Conservation (phyloP, 2,113 vertebrate genomes). For the Gallinago jamesoni region DNA sequence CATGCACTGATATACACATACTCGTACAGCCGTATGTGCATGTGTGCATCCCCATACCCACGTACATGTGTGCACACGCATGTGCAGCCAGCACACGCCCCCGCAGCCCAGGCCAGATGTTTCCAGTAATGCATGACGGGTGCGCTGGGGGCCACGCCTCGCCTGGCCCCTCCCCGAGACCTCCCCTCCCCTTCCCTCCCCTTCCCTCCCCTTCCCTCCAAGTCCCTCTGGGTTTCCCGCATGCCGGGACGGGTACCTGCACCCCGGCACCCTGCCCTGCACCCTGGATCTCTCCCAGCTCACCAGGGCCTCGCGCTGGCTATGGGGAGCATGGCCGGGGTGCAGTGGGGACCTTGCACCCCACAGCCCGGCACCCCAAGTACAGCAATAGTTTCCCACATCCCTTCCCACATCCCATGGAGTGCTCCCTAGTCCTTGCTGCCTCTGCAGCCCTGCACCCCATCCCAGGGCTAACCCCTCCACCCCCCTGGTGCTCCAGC, state of each 20-base stretch:
- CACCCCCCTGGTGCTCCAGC: fast-evolving
- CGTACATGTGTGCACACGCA: not conserved
- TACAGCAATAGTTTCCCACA: not conserved
- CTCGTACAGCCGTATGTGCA: not conserved
- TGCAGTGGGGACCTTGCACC: not conserved
- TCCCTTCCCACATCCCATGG: not conserved
- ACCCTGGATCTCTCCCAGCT: not conserved
- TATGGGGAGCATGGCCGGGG: not conserved
- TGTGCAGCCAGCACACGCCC: not conserved
- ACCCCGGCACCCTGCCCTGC: not conserved
- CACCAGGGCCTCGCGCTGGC: fast-evolving
- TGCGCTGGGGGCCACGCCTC: not conserved
- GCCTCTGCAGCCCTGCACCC: fast-evolving
- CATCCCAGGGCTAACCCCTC: fast-evolving
- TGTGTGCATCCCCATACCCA: not conserved
- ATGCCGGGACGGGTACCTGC: not conserved
- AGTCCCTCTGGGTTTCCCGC: not conserved
- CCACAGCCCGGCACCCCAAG: not conserved
- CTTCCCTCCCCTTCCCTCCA: not conserved
- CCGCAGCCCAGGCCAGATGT: conserved; percentile 47
- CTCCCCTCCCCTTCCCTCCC: not conserved
- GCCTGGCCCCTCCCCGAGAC: conserved; percentile 3
- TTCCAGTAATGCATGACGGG: conserved; percentile 50
- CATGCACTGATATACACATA: fast-evolving
- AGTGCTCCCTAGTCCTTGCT: not conserved